These are phyloP conservation scores for Pangasianodon hypophthalmus DNA, from an alignment of 2,113 vertebrate genomes.

Conservation along the genomic window DNA sequence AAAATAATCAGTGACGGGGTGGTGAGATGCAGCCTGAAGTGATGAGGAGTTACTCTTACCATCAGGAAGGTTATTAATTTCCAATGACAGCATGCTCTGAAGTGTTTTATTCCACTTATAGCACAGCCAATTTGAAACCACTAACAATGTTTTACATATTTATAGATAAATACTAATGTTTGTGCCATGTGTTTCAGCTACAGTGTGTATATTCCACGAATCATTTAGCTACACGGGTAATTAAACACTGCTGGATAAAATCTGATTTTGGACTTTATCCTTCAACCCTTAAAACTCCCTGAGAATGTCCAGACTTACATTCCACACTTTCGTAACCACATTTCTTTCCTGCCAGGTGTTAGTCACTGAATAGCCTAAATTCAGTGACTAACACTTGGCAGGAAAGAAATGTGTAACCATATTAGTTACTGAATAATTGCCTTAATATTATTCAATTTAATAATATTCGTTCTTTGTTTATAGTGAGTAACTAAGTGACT, in stretches of 20 bases:
- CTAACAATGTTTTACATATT: too few relatives aligned
- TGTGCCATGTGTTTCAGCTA: too few relatives aligned
- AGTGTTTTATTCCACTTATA: background rate
- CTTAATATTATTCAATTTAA: background rate
- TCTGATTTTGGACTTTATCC: background rate
- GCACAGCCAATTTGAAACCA: too few relatives aligned
- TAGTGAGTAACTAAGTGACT: background rate
- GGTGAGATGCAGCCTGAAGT: too few relatives aligned
- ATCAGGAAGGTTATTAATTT: background rate
- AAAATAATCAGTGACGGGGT: too few relatives aligned
- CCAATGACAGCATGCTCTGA: background rate
- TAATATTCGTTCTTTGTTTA: too few relatives aligned
- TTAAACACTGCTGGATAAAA: background rate
- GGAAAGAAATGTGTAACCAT: too few relatives aligned
- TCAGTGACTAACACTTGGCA: too few relatives aligned
- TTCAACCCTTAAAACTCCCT: background rate
- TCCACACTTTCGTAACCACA: background rate
- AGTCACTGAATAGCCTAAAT: background rate
- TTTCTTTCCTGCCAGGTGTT: background rate
- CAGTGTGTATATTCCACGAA: background rate
- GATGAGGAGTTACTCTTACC: too few relatives aligned
- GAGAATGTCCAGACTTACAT: background rate
- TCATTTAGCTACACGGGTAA: background rate
- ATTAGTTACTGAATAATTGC: background rate
- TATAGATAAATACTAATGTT: background rate